Evolutionary conservation across 2,797 vertebrate genomes (phyloP).

Genomic region (Sebastes nivosus): DNA sequence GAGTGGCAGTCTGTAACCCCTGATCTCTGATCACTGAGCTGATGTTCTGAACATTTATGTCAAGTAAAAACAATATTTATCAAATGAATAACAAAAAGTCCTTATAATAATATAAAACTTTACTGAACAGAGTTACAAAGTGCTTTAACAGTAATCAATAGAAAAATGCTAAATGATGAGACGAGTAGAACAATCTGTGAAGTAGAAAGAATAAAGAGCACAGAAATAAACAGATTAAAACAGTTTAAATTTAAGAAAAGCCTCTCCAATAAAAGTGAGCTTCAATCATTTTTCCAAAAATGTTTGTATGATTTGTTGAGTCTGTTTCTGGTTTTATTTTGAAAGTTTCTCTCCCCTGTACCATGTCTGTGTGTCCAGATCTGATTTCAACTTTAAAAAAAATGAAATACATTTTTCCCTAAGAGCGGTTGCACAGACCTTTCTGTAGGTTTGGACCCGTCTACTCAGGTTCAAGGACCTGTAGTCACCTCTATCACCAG

Average conservation of each 20-base stretch:
- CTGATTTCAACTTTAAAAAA: too few relatives aligned
- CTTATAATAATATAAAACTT: neutral
- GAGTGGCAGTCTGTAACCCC: neutral
- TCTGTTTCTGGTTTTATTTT: too few relatives aligned
- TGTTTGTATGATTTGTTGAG: too few relatives aligned
- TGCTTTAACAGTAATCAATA: neutral
- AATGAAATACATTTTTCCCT: too few relatives aligned
- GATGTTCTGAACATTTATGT: too few relatives aligned
- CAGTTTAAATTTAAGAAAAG: neutral
- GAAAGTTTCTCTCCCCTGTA: too few relatives aligned
- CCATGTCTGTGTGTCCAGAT: too few relatives aligned
- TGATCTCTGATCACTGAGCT: too few relatives aligned
- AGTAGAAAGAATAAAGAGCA: neutral
- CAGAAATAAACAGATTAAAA: neutral
- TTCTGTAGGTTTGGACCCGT: neutral
- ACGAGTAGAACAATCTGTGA: neutral
- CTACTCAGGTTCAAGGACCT: slow-evolving; percentile 28
- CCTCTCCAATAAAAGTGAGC: neutral
- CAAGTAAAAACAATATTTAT: neutral
- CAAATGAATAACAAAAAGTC: neutral
- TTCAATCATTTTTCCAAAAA: neutral
- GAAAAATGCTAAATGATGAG: neutral
- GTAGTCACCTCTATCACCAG: neutral
- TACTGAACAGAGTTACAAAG: neutral
- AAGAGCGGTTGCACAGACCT: too few relatives aligned